Evolutionary conservation across 2,888 invertebrate genomes (phyloP).

Genomic region (Monochamus alternatus): DNA sequence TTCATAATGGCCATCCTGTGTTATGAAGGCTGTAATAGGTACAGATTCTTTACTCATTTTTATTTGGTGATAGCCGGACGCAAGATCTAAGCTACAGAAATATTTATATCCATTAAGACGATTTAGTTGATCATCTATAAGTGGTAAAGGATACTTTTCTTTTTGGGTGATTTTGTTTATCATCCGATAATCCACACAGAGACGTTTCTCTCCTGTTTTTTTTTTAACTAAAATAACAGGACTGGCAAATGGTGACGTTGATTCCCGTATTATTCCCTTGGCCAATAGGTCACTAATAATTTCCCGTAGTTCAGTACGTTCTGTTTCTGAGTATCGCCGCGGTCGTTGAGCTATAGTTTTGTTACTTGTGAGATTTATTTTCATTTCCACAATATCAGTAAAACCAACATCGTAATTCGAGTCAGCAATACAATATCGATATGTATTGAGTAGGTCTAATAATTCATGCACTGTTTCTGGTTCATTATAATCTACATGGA

Average conservation of each 20-base stretch:
- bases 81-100: neutral
- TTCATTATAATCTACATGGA: no score
- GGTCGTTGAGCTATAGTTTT: neutral
- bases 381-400: no score
- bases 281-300: neutral
- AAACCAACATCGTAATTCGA: no score
- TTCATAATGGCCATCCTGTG: neutral
- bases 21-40: no score
- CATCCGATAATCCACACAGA: slow-evolving; percentile 19
- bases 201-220: slow-evolving; percentile 26
- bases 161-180: slow-evolving; percentile 18
- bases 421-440: no score
- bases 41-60: neutral
- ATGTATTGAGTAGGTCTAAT: no score
- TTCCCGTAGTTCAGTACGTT: neutral
- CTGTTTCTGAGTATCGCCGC: neutral
- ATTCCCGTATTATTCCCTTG: neutral
- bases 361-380: no score
- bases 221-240: slow-evolving; percentile 20
- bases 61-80: neutral
- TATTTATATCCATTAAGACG: neutral
- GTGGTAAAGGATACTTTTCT: neutral
- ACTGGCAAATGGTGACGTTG: slow-evolving; percentile 11
- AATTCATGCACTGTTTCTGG: no score
- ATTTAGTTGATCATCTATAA: neutral